A percentile compares a stretch with the other conserved stretches of the same genome.
Conservation (phyloP, 2,888 invertebrate species). For the Exocentrus adspersus region DNA sequence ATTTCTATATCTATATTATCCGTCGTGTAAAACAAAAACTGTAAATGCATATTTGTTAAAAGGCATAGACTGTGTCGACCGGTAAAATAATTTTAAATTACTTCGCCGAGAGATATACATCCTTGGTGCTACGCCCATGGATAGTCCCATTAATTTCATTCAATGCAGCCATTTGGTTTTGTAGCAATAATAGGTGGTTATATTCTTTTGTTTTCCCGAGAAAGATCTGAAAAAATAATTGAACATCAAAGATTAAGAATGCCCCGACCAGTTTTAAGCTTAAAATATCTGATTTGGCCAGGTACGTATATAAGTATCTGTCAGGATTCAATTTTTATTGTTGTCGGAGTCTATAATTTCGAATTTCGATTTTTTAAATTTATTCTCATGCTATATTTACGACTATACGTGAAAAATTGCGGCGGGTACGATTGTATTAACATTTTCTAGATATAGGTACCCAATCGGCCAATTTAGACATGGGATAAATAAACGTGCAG, state of each 20-base stretch:
- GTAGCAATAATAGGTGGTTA: conserved; percentile 45
- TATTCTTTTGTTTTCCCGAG: conserved; percentile 54
- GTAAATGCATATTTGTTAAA: too few species aligned
- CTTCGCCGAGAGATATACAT: neutral
- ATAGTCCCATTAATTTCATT: conserved; percentile 35
- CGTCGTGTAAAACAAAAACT: too few species aligned
- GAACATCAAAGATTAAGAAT: conserved; percentile 55
- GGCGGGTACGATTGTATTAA: neutral
- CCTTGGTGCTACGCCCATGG: conserved; percentile 28
- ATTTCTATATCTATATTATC: too few species aligned
- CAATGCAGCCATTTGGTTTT: conserved; percentile 36
- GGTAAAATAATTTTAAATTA: neutral
- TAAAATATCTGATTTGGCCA: conserved; percentile 54
- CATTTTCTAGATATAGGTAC: neutral
- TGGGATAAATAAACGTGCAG: neutral
- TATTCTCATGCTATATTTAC: conserved; percentile 58
- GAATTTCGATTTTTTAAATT: conserved; percentile 59
- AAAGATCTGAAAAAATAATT: conserved; percentile 57
- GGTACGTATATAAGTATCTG: conserved; percentile 39
- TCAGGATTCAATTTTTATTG: conserved; percentile 58
- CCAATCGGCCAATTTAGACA: neutral
- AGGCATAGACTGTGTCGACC: too few species aligned
- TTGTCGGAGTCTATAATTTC: conserved; percentile 58
- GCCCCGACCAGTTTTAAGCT: conserved; percentile 51
- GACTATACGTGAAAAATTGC: conserved; percentile 57